Evolutionary conservation across 2,888 invertebrate species (phyloP).

Genomic region (Phlogophora meticulosa): DNA sequence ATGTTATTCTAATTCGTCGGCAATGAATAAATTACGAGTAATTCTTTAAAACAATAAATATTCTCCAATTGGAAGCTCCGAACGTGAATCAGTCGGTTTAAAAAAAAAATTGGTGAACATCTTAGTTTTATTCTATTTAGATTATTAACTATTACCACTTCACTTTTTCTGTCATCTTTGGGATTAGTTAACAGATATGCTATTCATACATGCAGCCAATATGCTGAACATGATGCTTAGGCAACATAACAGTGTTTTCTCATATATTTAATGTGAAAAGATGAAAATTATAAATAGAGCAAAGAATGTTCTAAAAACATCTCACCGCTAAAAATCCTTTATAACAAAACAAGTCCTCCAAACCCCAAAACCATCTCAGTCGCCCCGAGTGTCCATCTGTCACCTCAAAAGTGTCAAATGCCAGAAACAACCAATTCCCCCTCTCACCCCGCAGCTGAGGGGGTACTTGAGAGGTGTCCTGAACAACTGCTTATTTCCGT

Average conservation of each 20-base stretch:
- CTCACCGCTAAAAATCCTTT: neutral
- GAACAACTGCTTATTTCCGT: conserved; percentile 42
- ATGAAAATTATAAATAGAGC: no score
- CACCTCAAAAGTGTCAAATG: conserved; percentile 37
- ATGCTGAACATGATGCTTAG: no score
- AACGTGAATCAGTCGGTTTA: conserved; percentile 6
- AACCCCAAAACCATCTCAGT: neutral
- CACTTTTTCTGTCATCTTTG: no score
- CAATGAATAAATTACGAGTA: conserved; percentile 30
- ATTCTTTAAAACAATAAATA: conserved; percentile 37
- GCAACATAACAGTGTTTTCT: no score
- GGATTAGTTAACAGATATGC: no score
- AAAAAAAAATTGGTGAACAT: neutral
- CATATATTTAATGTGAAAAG: no score
- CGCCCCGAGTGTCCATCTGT: conserved; percentile 34
- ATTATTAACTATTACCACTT: no score
- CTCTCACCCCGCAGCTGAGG: conserved; percentile 3
- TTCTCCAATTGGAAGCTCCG: conserved; percentile 3
- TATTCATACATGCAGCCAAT: no score
- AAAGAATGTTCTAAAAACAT: neutral
- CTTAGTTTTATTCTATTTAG: neutral
- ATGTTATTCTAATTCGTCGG: conserved; percentile 45
- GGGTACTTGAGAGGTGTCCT: conserved; percentile 25
- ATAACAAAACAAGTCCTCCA: neutral
- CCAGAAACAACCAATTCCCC: conserved; percentile 33